Evolutionary conservation across 2,113 vertebrate species (phyloP).

Genomic region (Austrofundulus limnaeus): DNA sequence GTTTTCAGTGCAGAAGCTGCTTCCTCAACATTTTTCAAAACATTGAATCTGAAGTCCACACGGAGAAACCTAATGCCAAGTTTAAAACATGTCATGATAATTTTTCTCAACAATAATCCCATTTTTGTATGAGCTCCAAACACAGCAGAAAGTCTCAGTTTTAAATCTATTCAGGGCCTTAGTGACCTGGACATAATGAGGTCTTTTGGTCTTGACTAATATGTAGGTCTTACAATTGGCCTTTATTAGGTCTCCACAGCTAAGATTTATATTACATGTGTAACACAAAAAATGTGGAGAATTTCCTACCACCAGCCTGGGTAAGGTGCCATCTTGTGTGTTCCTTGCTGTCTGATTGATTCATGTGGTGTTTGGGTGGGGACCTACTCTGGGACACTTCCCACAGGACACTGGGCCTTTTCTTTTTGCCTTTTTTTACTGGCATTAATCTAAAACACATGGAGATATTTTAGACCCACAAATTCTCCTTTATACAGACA

Average conservation of each 20-base stretch:
- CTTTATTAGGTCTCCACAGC: background rate
- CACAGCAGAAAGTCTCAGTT: too few species aligned
- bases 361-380: conserved; percentile 42
- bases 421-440: conserved; percentile 8
- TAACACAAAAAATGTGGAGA: background rate
- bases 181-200: conserved; percentile 40
- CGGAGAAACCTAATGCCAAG: too few species aligned
- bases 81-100: too few species aligned
- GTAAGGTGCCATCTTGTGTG: too few species aligned
- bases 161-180: too few species aligned
- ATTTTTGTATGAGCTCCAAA: too few species aligned
- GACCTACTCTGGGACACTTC: conserved; percentile 39
- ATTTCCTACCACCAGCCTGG: conserved; percentile 14
- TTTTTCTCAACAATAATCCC: too few species aligned
- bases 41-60: too few species aligned
- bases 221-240: background rate
- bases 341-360: conserved; percentile 27
- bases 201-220: background rate
- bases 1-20: too few species aligned
- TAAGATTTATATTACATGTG: background rate
- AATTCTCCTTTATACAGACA: conserved; percentile 21
- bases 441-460: conserved; percentile 51
- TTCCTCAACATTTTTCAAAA: too few species aligned
- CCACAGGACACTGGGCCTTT: conserved; percentile 26
- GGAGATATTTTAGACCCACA: conserved; percentile 45